These are phyloP conservation scores for Drosophila biarmipes DNA, from an alignment of 1,140 invertebrate genomes.

Conservation along the genomic window DNA sequence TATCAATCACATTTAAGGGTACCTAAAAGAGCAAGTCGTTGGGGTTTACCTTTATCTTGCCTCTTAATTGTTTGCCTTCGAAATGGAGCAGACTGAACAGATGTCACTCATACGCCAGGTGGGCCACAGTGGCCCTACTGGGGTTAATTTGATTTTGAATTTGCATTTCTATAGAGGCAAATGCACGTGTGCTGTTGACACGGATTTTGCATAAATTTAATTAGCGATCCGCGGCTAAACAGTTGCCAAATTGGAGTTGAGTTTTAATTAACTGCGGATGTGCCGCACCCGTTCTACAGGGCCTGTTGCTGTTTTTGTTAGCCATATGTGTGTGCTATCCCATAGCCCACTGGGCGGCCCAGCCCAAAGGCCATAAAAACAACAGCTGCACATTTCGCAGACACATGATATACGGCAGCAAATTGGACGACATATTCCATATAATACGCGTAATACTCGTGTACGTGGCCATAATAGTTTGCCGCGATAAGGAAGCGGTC, in stretches of 20 bases:
- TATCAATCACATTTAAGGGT: slow-evolving; percentile 16
- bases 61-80: slow-evolving; percentile 35
- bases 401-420: slow-evolving; percentile 49
- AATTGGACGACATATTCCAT: slow-evolving; percentile 49
- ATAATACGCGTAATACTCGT: slow-evolving; percentile 37
- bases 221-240: slow-evolving; percentile 10
- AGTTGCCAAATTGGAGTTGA: slow-evolving; percentile 22
- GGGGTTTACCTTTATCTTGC: background rate
- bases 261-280: slow-evolving; percentile 39
- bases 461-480: slow-evolving; percentile 47
- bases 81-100: slow-evolving; percentile 21
- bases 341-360: slow-evolving; percentile 12
- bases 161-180: slow-evolving; percentile 20
- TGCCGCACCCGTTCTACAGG: background rate
- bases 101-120: slow-evolving; percentile 68
- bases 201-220: slow-evolving; percentile 51
- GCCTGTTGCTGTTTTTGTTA: slow-evolving; percentile 41
- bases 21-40: background rate
- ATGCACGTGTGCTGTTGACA: slow-evolving; percentile 26
- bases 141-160: slow-evolving; percentile 58
- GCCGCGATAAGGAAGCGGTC: slow-evolving; percentile 20
- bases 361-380: slow-evolving; percentile 35
- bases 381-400: slow-evolving; percentile 71
- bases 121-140: slow-evolving; percentile 31
- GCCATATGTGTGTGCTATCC: slow-evolving; percentile 31